Evolutionary conservation across 2,797 vertebrate species (phyloP), one percentile per base, ranked within the genome.

Genomic region (Galagoides demidoff): DNA sequence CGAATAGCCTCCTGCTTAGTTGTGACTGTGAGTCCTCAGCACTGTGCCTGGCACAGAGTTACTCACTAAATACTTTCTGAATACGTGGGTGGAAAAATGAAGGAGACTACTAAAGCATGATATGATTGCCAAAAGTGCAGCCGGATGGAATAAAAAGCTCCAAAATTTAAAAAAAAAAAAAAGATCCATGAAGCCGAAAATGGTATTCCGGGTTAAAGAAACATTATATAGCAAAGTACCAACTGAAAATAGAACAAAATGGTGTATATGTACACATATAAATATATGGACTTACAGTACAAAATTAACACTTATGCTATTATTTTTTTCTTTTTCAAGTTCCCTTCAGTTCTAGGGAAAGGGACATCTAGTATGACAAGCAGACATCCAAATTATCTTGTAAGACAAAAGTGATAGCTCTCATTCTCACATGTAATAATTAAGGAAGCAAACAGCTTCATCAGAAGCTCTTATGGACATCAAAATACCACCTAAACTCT

Each of bases 101-200:
- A n/a, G n/a, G n/a, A n/a, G n/a, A n/a, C n/a, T n/a, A n/a, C n/a
- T n/a, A n/a, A n/a, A n/a, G n/a, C n/a, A n/a, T n/a, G n/a, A n/a
- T n/a, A n/a, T n/a, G n/a, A n/a, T n/a, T n/a, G n/a, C n/a, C n/a
- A n/a, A n/a, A n/a, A n/a, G n/a, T n/a, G n/a, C n/a, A n/a, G n/a
- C n/a, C n/a, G n/a, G n/a, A n/a, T n/a, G n/a, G n/a, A n/a, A n/a
- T n/a, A n/a, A n/a, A n/a, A n/a, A n/a, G n/a, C n/a, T n/a, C n/a
- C n/a, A 52, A 70, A 87, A 73, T 89, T 76, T 68, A 92, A 85
- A 84, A 25, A 52, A 70, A 87, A 73, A 25, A 52, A 70, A 87
- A 73, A 27, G n/a, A 61, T 43, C 89, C 45, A 83, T 89, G 16
- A 73, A 93, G 25, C 39, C 85, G 12, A 94, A 94, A 87, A 96